These are phyloP conservation scores for Pammene aurita DNA, from an alignment of 2,888 invertebrate genomes.

Conservation along the genomic window DNA sequence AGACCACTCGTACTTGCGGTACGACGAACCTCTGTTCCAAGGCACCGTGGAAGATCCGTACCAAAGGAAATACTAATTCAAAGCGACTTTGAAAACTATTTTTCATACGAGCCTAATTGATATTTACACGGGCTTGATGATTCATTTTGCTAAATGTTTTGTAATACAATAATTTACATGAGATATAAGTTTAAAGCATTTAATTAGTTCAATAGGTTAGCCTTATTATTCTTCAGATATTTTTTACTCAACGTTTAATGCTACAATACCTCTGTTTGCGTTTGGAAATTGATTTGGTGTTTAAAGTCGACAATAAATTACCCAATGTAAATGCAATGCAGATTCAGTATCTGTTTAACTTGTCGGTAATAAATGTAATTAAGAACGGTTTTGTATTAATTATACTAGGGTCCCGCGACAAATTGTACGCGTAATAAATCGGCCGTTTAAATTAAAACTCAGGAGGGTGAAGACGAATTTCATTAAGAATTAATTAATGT, in stretches of 20 bases:
- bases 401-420: slow-evolving; percentile 69
- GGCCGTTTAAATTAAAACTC: slow-evolving; percentile 80
- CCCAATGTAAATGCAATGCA: slow-evolving; percentile 47
- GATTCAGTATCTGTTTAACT: slow-evolving; percentile 62
- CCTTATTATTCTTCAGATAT: not conserved
- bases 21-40: slow-evolving; percentile 74
- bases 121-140: not conserved
- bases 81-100: not conserved
- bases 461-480: slow-evolving; percentile 83
- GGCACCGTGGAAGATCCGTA: slow-evolving; percentile 74
- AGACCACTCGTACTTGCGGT: slow-evolving; percentile 71
- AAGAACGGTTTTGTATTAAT: slow-evolving; percentile 70
- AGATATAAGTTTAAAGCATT: not conserved
- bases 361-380: slow-evolving; percentile 76
- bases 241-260: not conserved
- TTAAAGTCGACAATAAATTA: slow-evolving; percentile 22
- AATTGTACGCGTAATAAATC: slow-evolving; percentile 82
- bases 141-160: too few relatives aligned
- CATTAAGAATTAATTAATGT: slow-evolving; percentile 84
- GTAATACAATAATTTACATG: too few relatives aligned
- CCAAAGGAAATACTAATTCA: slow-evolving; percentile 69
- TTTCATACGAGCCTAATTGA: not conserved
- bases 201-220: not conserved
- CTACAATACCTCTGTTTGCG: not conserved
- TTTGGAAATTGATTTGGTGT: slow-evolving; percentile 10